Percentiles rank a stretch among this genome's conserved stretches.
phyloP scores from a whole-genome alignment of 1,140 invertebrate genomes.

The Papilio aristodemus region DNA sequence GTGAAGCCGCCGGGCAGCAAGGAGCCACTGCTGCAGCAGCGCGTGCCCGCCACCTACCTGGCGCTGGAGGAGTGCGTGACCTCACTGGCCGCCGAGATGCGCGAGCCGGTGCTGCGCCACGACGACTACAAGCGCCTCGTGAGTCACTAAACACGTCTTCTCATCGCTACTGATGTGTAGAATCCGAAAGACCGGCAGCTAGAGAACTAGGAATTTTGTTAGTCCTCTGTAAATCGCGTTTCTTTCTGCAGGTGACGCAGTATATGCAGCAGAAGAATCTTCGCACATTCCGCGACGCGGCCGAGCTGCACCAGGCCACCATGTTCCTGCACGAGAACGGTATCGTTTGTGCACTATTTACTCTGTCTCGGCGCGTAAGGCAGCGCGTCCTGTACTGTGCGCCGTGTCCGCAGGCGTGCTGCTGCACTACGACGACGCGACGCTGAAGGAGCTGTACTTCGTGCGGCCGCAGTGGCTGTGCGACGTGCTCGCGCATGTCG shows the following conservation, averaged over 20 bases:
- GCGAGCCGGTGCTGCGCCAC: slow-evolving; percentile 94
- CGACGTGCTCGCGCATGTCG: slow-evolving; percentile 97
- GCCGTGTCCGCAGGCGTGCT: slow-evolving; percentile 85
- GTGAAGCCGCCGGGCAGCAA: slow-evolving; percentile 94
- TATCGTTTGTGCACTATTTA: slow-evolving; percentile 36
- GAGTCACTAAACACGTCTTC: slow-evolving; percentile 28
- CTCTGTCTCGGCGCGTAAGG: too few relatives aligned
- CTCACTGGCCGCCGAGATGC: slow-evolving; percentile 88
- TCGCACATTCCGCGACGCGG: slow-evolving; percentile 90
- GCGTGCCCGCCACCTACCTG: slow-evolving; percentile 97
- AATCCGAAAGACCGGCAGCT: too few relatives aligned
- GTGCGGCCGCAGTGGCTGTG: slow-evolving; percentile 99
- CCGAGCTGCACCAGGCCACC: slow-evolving; percentile 96
- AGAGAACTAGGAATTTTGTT: too few relatives aligned
- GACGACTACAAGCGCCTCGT: slow-evolving; percentile 89
- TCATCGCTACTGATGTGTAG: too few relatives aligned
- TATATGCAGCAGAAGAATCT: slow-evolving; percentile 82
- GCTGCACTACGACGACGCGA: slow-evolving; percentile 98
- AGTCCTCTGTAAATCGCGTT: slow-evolving; percentile 2
- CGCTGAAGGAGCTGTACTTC: slow-evolving; percentile 96
- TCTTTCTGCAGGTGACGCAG: slow-evolving; percentile 64
- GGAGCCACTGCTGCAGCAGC: slow-evolving; percentile 94
- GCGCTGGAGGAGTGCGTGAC: slow-evolving; percentile 95
- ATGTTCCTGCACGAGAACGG: slow-evolving; percentile 99
- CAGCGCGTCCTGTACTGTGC: too few relatives aligned